Conservation (phyloP, 1,140 invertebrate genomes). For the Temnothorax longispinosus region DNA sequence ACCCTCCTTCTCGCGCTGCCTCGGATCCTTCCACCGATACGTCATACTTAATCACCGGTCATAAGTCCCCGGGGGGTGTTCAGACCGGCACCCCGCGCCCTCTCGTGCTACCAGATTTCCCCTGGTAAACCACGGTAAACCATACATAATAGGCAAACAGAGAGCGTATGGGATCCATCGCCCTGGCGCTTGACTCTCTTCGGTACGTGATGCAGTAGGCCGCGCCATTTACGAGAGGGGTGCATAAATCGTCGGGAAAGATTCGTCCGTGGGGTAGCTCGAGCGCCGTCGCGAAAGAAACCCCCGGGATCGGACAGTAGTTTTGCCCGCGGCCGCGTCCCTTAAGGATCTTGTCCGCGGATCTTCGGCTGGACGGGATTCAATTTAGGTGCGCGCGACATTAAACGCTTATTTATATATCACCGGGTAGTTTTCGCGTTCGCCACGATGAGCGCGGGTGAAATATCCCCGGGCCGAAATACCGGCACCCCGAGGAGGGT, state of each 20-base stretch:
- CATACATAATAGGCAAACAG: slow-evolving; percentile 78
- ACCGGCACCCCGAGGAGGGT: background rate
- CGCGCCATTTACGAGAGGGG: slow-evolving; percentile 62
- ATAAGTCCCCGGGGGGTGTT: slow-evolving; percentile 70
- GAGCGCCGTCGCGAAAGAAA: background rate
- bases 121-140: slow-evolving; percentile 80
- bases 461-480: background rate
- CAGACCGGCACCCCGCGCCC: background rate
- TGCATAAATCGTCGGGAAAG: slow-evolving; percentile 69
- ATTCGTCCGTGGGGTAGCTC: slow-evolving; percentile 52
- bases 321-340: slow-evolving; percentile 61
- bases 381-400: slow-evolving; percentile 78
- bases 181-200: slow-evolving; percentile 74
- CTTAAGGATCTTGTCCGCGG: slow-evolving; percentile 68
- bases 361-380: slow-evolving; percentile 80
- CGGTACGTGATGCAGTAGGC: slow-evolving; percentile 68
- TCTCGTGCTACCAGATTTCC: slow-evolving; percentile 66
- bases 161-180: slow-evolving; percentile 79
- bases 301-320: slow-evolving; percentile 65
- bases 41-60: slow-evolving; percentile 80
- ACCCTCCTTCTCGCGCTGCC: slow-evolving; percentile 26
- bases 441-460: slow-evolving; percentile 22
- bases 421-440: slow-evolving; percentile 59
- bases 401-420: slow-evolving; percentile 77
- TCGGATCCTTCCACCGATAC: slow-evolving; percentile 75